These are phyloP conservation scores for Acrobasis repandana DNA, from an alignment of 2,888 invertebrate species.

Conservation along the genomic window DNA sequence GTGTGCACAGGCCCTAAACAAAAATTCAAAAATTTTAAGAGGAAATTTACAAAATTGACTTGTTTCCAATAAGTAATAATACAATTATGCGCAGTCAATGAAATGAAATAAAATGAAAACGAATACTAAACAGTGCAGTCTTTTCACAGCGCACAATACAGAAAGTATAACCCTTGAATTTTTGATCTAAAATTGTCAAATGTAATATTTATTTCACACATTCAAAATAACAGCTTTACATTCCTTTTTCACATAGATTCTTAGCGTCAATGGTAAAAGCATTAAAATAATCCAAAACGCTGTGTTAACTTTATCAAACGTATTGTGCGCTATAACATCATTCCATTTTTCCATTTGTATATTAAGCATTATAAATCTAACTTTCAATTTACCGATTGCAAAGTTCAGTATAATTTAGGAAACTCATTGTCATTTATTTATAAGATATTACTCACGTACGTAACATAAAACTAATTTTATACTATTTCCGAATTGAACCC, in stretches of 20 bases:
- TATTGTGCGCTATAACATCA: conserved; percentile 3
- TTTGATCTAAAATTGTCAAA: not conserved
- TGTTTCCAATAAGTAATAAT: not conserved
- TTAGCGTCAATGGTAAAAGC: not conserved
- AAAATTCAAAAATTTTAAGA: not conserved
- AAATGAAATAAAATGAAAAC: conserved; percentile 2
- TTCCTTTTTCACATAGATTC: not conserved
- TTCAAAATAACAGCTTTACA: too few species aligned
- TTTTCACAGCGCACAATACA: conserved; percentile 13
- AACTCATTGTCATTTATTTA: not conserved
- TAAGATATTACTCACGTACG: conserved; percentile 11
- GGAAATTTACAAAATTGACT: not conserved
- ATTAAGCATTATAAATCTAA: not conserved
- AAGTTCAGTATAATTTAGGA: not conserved
- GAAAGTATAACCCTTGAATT: not conserved
- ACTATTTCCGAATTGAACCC: conserved; percentile 15
- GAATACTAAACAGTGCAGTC: conserved; percentile 5
- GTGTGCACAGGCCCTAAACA: too few species aligned
- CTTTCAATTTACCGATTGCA: conserved; percentile 5
- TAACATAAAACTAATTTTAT: conserved; percentile 9
- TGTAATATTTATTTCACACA: too few species aligned
- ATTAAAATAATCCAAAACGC: not conserved
- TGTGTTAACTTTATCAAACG: not conserved
- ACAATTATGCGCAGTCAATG: not conserved
- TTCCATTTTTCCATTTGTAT: not conserved